Conservation (phyloP, 1,140 invertebrate species). For the Cotesia vestalis region DNA sequence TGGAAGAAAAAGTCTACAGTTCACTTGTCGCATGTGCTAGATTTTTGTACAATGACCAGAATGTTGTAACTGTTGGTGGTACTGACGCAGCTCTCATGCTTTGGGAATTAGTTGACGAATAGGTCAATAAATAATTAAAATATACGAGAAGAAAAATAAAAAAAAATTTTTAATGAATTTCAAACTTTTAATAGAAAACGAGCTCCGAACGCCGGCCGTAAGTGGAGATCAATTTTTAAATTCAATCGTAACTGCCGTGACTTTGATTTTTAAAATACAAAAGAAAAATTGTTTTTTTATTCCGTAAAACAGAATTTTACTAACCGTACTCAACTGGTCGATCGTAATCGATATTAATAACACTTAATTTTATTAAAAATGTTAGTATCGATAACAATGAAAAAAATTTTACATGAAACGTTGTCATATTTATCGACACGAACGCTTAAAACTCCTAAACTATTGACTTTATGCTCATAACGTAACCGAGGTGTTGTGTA, state of each 20-base stretch:
- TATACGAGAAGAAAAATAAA: background rate
- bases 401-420: background rate
- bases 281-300: too few relatives aligned
- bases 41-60: constrained; percentile 86
- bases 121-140: constrained; percentile 6
- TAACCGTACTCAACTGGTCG: too few relatives aligned
- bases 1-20: constrained; percentile 89
- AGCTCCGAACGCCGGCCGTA: constrained; percentile 26
- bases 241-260: constrained; percentile 34
- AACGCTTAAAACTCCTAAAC: background rate
- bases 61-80: constrained; percentile 89
- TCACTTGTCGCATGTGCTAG: constrained; percentile 83
- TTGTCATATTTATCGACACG: background rate
- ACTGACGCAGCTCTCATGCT: constrained; percentile 91
- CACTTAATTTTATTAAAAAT: too few relatives aligned
- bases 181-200: background rate
- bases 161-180: background rate
- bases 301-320: too few relatives aligned
- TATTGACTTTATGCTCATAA: too few relatives aligned
- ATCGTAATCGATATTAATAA: too few relatives aligned
- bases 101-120: constrained; percentile 88
- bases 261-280: background rate
- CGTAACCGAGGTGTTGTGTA: too few relatives aligned
- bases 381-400: too few relatives aligned
- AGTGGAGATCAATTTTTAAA: constrained; percentile 13